Evolutionary conservation across 1,140 invertebrate species (phyloP).

Genomic region (Tribolium madens): DNA sequence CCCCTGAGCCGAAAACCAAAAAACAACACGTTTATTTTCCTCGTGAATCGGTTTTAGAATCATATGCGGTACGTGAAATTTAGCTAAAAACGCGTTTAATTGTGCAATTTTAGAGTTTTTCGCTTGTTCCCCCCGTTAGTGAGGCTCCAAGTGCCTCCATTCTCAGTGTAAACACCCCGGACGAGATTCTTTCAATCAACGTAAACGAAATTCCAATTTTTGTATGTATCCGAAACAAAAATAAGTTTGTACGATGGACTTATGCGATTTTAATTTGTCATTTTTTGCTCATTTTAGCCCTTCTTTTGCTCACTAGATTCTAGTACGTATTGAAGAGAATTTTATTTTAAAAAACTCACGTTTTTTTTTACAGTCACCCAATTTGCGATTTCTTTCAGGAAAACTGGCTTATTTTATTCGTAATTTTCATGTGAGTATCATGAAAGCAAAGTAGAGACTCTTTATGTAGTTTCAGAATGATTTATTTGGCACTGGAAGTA

Average conservation of each 20-base stretch:
- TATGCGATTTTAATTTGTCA: neutral
- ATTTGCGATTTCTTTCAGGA: neutral
- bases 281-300: neutral
- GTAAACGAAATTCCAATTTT: neutral
- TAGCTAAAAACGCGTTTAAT: neutral
- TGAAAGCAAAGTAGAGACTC: neutral
- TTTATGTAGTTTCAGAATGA: neutral
- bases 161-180: neutral
- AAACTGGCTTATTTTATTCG: neutral
- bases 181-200: neutral
- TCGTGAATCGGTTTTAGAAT: neutral
- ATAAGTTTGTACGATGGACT: neutral
- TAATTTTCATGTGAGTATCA: neutral
- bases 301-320: neutral
- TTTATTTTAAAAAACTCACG: no score
- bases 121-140: neutral
- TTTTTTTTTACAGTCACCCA: neutral
- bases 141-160: neutral
- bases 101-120: neutral
- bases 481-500: neutral
- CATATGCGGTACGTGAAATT: no score
- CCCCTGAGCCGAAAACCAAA: neutral
- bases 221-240: neutral
- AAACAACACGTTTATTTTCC: neutral
- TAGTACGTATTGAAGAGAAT: neutral